Percentiles rank a stretch among this genome's conserved stretches.
phyloP scores from a whole-genome alignment of 2,797 vertebrate species.

The Pristis pectinata region DNA sequence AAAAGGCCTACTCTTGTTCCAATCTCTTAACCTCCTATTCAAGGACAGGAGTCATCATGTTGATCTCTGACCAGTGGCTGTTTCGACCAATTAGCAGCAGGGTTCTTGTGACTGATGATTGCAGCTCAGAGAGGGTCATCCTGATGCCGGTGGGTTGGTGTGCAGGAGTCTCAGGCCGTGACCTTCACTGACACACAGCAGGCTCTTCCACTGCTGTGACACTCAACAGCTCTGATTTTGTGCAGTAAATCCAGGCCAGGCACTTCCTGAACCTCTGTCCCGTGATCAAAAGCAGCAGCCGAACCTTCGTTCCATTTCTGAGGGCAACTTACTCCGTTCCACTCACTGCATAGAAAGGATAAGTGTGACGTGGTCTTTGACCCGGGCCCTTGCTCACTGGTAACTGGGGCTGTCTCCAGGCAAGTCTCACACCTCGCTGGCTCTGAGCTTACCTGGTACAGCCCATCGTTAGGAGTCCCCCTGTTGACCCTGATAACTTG shows the following conservation, averaged over 20 bases:
- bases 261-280: neutral
- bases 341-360: neutral
- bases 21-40: neutral
- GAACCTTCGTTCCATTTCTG: too few relatives aligned
- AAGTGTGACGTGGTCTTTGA: neutral
- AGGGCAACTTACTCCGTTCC: neutral
- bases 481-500: too few relatives aligned
- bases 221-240: neutral
- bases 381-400: neutral
- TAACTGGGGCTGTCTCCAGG: neutral
- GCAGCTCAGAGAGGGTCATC: neutral
- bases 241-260: neutral
- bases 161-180: neutral
- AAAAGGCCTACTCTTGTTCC: too few relatives aligned
- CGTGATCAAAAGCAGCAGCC: neutral
- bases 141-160: neutral
- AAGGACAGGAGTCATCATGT: neutral
- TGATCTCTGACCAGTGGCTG: neutral
- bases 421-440: neutral
- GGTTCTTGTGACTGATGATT: neutral
- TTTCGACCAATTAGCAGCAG: too few relatives aligned
- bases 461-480: neutral
- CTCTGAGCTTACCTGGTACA: neutral
- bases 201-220: neutral
- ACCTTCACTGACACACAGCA: neutral